phyloP scores from a whole-genome alignment of 1,140 invertebrate species.

The Callitettix versicolor region DNA sequence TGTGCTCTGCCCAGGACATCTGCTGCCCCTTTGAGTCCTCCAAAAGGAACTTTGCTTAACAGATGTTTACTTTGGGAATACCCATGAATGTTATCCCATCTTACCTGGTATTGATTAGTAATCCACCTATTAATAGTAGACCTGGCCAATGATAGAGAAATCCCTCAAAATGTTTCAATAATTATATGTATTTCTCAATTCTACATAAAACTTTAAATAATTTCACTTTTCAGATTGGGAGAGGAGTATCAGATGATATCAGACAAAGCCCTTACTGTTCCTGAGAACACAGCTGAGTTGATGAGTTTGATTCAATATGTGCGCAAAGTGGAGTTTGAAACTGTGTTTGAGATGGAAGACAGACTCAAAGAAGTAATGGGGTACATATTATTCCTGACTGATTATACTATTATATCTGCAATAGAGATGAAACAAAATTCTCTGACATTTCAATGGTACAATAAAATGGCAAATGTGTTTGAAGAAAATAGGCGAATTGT shows the following conservation, averaged over 20 bases:
- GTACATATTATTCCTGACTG: slow-evolving; percentile 61
- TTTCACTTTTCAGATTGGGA: slow-evolving; percentile 48
- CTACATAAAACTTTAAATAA: too few species aligned
- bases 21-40: too few species aligned
- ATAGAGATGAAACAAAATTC: slow-evolving; percentile 80
- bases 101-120: too few species aligned
- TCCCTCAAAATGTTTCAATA: too few species aligned
- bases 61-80: too few species aligned
- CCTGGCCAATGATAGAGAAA: too few species aligned
- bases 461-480: slow-evolving; percentile 65
- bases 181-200: too few species aligned
- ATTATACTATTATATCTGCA: slow-evolving; percentile 65
- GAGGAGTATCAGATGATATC: slow-evolving; percentile 77
- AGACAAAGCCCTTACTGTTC: slow-evolving; percentile 63
- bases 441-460: slow-evolving; percentile 71
- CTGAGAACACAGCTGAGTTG: slow-evolving; percentile 70
- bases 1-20: too few species aligned
- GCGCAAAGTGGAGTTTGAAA: slow-evolving; percentile 57
- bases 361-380: slow-evolving; percentile 48
- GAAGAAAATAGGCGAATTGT: slow-evolving; percentile 71
- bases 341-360: slow-evolving; percentile 62
- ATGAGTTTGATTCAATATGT: slow-evolving; percentile 74
- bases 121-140: too few species aligned
- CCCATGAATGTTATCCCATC: too few species aligned
- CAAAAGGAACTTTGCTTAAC: too few species aligned